A percentile compares a stretch with the other conserved stretches of the same genome.
Evolutionary conservation across 2,888 invertebrate genomes (phyloP).

Genomic region (Spicauda simplicius): DNA sequence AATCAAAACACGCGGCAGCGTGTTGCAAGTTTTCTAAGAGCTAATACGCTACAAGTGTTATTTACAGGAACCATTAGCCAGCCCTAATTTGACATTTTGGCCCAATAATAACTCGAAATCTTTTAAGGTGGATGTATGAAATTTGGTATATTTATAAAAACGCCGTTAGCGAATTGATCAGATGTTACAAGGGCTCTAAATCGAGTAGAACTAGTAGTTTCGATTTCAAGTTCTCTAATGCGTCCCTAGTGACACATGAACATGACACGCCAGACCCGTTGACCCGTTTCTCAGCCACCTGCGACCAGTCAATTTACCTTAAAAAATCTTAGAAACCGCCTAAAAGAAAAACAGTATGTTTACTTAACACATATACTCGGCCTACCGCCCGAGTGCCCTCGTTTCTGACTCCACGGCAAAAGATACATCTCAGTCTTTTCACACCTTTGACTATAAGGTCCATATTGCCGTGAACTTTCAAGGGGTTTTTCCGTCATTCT

Average conservation of each 20-base stretch:
- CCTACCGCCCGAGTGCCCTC: slow-evolving; percentile 71
- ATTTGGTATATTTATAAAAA: too few species aligned
- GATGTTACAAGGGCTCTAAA: slow-evolving; percentile 2
- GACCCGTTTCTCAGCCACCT: slow-evolving; percentile 79
- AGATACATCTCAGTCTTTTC: slow-evolving; percentile 57
- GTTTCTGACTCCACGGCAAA: slow-evolving; percentile 65
- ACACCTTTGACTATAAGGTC: slow-evolving; percentile 64
- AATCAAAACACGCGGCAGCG: too few species aligned
- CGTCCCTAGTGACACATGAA: slow-evolving; percentile 76
- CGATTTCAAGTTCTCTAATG: slow-evolving; percentile 43
- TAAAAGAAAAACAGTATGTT: slow-evolving; percentile 79
- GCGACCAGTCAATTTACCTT: slow-evolving; percentile 81
- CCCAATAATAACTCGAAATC: too few species aligned
- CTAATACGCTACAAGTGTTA: too few species aligned
- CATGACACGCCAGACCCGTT: slow-evolving; percentile 79
- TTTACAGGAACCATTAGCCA: too few species aligned
- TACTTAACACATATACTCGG: slow-evolving; percentile 77
- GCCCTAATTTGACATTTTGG: too few species aligned
- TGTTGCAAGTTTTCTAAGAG: too few species aligned
- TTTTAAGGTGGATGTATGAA: too few species aligned
- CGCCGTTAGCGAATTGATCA: too few species aligned
- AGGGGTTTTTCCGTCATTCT: slow-evolving; percentile 53
- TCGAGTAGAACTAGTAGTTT: slow-evolving; percentile 20
- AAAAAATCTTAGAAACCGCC: slow-evolving; percentile 74
- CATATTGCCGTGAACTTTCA: slow-evolving; percentile 57